These are phyloP conservation scores for Strongylocentrotus purpuratus DNA, from an alignment of 35 echinoderm and acorn worm genomes.

Conservation along the genomic window DNA sequence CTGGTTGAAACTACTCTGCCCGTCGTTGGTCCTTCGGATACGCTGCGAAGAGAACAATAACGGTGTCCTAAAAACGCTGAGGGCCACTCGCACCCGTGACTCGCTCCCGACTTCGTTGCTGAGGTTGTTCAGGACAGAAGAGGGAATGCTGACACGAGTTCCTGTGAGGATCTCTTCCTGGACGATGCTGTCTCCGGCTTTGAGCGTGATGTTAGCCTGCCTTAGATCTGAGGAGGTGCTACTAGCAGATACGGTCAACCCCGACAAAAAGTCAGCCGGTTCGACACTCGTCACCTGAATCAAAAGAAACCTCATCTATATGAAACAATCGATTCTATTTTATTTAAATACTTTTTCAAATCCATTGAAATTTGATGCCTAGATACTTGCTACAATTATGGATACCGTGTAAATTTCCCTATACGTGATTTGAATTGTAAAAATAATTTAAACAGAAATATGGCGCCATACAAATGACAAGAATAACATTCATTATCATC, in stretches of 20 bases:
- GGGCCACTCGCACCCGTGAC: neutral
- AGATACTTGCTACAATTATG: too few relatives aligned
- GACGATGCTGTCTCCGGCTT: neutral
- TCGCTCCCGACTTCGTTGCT: neutral
- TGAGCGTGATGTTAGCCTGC: neutral
- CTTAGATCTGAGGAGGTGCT: neutral
- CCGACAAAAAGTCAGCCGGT: neutral
- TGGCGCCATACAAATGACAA: too few relatives aligned
- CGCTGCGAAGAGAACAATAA: neutral
- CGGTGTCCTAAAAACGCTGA: neutral
- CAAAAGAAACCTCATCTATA: too few relatives aligned
- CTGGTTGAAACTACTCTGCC: neutral
- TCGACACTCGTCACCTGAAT: neutral
- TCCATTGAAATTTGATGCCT: too few relatives aligned
- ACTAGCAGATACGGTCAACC: neutral
- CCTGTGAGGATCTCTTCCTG: neutral
- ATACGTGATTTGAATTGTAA: too few relatives aligned
- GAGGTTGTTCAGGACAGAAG: neutral
- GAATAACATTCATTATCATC: too few relatives aligned
- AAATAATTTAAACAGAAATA: too few relatives aligned
- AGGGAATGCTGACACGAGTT: neutral
- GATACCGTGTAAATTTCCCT: too few relatives aligned
- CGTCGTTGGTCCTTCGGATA: neutral
- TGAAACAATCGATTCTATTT: too few relatives aligned
- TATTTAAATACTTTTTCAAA: too few relatives aligned